Evolutionary conservation across 1,140 invertebrate genomes (phyloP), one percentile per base, ranked within the genome.

Genomic region (Notospermus geniculatus): DNA sequence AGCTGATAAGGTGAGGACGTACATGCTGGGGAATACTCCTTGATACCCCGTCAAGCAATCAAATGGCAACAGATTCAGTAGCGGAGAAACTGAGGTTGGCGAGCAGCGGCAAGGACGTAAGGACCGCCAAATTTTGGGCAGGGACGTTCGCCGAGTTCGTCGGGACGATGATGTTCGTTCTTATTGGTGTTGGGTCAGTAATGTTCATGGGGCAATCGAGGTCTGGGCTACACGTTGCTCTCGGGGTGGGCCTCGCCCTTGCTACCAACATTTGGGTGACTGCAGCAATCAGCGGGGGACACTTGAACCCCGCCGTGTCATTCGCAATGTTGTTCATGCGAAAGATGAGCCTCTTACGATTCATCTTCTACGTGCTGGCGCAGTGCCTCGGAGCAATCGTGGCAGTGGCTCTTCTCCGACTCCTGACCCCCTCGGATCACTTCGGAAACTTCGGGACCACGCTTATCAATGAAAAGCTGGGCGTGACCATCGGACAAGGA

Each of bases 221-320:
- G 15, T 36, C 32, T 7, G 32, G 32, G 32, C 32, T 74, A 0
- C 67, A 71, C 32, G 59, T 95, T 95, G 80, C 93, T 93, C 54
- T 83, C 95, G 22, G 85, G 88, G 19, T 90, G 94, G 56, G 91
- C 88, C 27, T 88, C 89, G 2, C 59, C 73, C 50, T 60, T 72
- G 17, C 63, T 63, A 52, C 69, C 68, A 53, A 57, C 59, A 71
- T 80, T 1, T 17, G 66, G 68, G n/a, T 57, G 23, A 83, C 94
- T 52, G 91, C 90, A 23, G 91, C 4, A 4, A 9, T 50, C n/a
- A 50, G 46, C n/a, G 46, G 46, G 9, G 46, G 46, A 50, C 46
- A 50, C 46, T 23, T 50, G 9, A 50, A 50, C 46, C 46, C 46
- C 19, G 46, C 46, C n/a, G 46, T 50, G 4, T 50, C 46, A 4